phyloP scores from a whole-genome alignment of 2,797 vertebrate species.

The Urophycis tenuis region DNA sequence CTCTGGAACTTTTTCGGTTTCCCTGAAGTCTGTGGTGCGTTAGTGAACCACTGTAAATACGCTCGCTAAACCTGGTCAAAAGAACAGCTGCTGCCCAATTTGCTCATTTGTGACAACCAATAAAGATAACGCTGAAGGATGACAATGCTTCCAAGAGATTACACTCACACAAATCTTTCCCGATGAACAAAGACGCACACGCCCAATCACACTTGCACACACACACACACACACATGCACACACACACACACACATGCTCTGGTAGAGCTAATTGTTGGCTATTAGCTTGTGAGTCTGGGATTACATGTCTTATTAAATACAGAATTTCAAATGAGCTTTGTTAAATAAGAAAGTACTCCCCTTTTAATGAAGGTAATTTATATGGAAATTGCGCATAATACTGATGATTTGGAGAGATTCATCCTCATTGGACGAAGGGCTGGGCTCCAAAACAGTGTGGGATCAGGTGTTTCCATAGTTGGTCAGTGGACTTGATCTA shows the following conservation, averaged over 20 bases:
- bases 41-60: neutral
- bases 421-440: conserved; percentile 63
- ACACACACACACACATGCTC: conserved; percentile 26
- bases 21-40: conserved; percentile 10
- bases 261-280: conserved; percentile 69
- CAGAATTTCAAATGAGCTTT: conserved; percentile 77
- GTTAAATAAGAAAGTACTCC: conserved; percentile 76
- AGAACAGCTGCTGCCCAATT: conserved; percentile 61
- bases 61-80: conserved; percentile 29
- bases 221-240: conserved; percentile 13
- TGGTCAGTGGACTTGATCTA: conserved; percentile 5
- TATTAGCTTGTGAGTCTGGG: conserved; percentile 72
- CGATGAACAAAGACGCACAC: conserved; percentile 6
- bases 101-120: conserved; percentile 54
- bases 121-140: conserved; percentile 48
- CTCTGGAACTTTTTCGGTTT: conserved; percentile 1
- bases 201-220: neutral
- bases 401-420: conserved; percentile 67
- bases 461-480: neutral
- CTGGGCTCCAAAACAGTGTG: conserved; percentile 14
- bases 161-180: conserved; percentile 22
- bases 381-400: conserved; percentile 79
- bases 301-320: conserved; percentile 80
- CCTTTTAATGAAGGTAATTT: conserved; percentile 79
- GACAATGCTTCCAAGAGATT: conserved; percentile 51